Base-by-base conservation (phyloP, 2,888 invertebrate genomes). In the Platycheirus rosarum region DNA sequence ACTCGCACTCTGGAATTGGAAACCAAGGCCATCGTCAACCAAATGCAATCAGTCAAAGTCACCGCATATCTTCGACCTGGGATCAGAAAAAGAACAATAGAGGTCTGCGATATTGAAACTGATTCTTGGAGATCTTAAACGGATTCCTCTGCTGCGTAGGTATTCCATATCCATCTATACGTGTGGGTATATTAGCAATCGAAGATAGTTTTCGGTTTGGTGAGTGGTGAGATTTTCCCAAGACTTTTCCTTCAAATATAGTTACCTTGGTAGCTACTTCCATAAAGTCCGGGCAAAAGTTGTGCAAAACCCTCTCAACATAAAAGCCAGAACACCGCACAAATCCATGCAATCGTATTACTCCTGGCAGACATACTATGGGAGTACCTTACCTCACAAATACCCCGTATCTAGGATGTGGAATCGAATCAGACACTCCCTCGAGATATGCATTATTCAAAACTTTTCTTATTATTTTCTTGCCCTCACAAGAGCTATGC, bases 381-480 rank as follows among this genome's bases (percentile, higher is more conserved):
- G 63, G 35, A 9, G 46, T 63, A 32, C 7, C 23, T n/a, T 23
- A 23, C 6, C 23, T 23, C 16, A 44, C 16, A 42, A 57, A 26
- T 40, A 23, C 20, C 18, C n/a, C 20, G 40, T 51, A 65, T 48
- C 62, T 49, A 57, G 37, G 48, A 42, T 32, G 46, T 65, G 13
- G 80, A 75, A 77, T 68, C 63, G 77, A 77, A 71, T 77, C 71
- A 68, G 82, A 57, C 71, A 68, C 71, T 77, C 82, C 82, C 82
- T 44, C 29, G 82, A 37, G 82, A 71, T 77, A 82, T 82, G 77
- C 82, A 82, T 82, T 82, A 82, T 82, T 82, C 82, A 82, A 82
- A 82, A 82, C 68, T 77, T 82, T 82, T 82, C 82, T 77, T 82
- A 82, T 82, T 82, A 82, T 71, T 77, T 77, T 77, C 68, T 62